Evolutionary conservation across 1,140 invertebrate species (phyloP).

Genomic region (Gryllus bimaculatus): DNA sequence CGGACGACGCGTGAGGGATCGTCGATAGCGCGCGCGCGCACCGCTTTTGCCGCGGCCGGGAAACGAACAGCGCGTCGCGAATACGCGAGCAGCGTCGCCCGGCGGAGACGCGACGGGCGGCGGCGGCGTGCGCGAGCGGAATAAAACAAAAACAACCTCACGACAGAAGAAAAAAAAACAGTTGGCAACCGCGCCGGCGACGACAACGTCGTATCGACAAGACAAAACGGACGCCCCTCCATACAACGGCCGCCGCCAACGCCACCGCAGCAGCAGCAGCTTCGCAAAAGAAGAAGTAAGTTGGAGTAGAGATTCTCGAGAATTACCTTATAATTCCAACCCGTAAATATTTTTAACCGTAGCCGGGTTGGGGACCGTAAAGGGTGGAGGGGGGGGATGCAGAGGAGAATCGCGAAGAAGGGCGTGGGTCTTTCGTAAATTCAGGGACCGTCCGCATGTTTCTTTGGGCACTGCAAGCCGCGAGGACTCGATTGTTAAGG

Average conservation of each 20-base stretch:
- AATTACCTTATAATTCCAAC: neutral
- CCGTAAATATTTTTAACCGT: neutral
- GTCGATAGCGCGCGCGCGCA: neutral
- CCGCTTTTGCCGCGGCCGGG: too few relatives aligned
- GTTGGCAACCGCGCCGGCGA: neutral
- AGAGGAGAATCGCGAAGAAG: neutral
- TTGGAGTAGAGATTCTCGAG: neutral
- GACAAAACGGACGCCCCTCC: neutral
- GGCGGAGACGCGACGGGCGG: neutral
- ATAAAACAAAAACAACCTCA: neutral
- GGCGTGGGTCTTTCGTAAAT: neutral
- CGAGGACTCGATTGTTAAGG: neutral
- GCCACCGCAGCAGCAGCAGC: too few relatives aligned
- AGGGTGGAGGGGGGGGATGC: neutral
- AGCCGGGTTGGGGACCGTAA: neutral
- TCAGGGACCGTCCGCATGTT: neutral
- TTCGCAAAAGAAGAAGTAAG: neutral
- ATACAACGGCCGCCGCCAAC: too few relatives aligned
- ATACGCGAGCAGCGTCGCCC: neutral
- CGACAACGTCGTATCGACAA: neutral
- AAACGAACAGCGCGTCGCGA: neutral
- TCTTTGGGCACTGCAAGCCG: neutral
- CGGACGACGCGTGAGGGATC: neutral
- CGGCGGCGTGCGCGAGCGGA: neutral
- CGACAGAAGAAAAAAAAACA: neutral